Evolutionary conservation across 2,797 vertebrate genomes (phyloP).

Genomic region (Aeoliscus strigatus): DNA sequence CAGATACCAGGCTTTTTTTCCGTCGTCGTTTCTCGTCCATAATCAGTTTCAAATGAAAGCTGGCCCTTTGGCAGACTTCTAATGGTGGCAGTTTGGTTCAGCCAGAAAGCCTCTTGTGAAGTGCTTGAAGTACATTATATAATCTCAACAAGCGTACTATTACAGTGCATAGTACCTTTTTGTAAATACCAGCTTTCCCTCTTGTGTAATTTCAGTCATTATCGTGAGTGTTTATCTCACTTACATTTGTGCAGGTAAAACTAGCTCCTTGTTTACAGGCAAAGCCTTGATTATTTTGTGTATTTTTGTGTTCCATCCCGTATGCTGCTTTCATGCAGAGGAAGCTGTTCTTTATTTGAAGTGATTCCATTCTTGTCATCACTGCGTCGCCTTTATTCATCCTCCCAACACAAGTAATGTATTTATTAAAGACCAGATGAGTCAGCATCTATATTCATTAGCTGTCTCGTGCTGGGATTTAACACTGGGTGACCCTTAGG

Average conservation of each 20-base stretch:
- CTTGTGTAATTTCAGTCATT: conserved; percentile 20
- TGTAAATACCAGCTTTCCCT: conserved; percentile 41
- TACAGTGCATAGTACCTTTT: conserved; percentile 15
- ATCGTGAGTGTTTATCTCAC: conserved; percentile 5
- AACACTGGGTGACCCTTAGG: conserved; percentile 8
- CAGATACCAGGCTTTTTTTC: conserved; percentile 39
- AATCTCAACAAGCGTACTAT: conserved; percentile 34
- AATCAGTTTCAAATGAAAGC: conserved; percentile 67
- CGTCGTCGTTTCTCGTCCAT: conserved; percentile 24
- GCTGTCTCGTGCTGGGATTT: conserved; percentile 13
- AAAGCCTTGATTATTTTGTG: conserved; percentile 10
- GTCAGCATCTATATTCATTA: conserved; percentile 4
- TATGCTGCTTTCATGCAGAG: conserved; percentile 9
- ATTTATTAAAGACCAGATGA: conserved; percentile 15
- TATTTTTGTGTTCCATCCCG: conserved; percentile 8
- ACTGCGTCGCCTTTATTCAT: conserved; percentile 1
- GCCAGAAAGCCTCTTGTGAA: conserved; percentile 54
- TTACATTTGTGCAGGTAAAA: background rate
- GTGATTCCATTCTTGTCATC: conserved; percentile 6
- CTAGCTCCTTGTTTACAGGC: background rate
- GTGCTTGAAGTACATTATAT: conserved; percentile 57
- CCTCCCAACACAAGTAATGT: background rate
- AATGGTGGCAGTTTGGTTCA: conserved; percentile 48
- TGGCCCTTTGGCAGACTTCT: conserved; percentile 52
- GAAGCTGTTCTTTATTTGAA: too few species aligned